phyloP scores from a whole-genome alignment of 2,797 vertebrate species.

The Cossypha caffra region DNA sequence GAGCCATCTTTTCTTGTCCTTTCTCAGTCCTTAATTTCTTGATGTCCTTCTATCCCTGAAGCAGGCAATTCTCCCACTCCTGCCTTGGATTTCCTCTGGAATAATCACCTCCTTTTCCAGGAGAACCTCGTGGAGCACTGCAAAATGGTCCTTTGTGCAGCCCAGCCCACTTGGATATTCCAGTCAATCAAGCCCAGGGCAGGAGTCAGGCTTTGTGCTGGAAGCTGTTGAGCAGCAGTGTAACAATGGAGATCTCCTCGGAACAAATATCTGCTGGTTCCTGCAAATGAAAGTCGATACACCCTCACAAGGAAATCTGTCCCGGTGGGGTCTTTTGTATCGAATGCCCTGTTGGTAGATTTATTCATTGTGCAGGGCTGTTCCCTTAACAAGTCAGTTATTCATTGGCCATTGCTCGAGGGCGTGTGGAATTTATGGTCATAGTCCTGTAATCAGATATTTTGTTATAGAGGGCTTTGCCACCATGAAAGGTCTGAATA shows the following conservation, averaged over 20 bases:
- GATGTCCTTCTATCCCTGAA: background rate
- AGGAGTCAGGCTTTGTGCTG: background rate
- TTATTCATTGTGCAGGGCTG: constrained; percentile 49
- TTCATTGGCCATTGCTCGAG: constrained; percentile 55
- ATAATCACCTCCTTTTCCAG: background rate
- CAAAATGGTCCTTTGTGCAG: background rate
- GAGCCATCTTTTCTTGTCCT: background rate
- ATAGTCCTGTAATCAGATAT: constrained; percentile 59
- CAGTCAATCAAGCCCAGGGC: background rate
- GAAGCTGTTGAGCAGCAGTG: background rate
- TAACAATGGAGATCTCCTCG: constrained; percentile 11
- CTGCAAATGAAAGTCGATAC: constrained; percentile 47
- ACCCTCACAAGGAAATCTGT: constrained; percentile 58
- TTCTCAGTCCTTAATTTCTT: background rate
- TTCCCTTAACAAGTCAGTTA: constrained; percentile 65
- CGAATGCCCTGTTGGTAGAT: constrained; percentile 58
- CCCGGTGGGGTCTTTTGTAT: constrained; percentile 39
- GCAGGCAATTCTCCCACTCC: accelerated
- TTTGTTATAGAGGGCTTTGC: constrained; percentile 50
- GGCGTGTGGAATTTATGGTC: constrained; percentile 45
- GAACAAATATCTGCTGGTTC: constrained; percentile 50
- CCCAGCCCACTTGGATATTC: background rate
- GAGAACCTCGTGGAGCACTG: background rate
- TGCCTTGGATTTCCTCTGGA: background rate
- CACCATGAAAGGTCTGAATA: constrained; percentile 34